Evolutionary conservation across 2,888 invertebrate species (phyloP).

Genomic region (Xestia sexstrigata): DNA sequence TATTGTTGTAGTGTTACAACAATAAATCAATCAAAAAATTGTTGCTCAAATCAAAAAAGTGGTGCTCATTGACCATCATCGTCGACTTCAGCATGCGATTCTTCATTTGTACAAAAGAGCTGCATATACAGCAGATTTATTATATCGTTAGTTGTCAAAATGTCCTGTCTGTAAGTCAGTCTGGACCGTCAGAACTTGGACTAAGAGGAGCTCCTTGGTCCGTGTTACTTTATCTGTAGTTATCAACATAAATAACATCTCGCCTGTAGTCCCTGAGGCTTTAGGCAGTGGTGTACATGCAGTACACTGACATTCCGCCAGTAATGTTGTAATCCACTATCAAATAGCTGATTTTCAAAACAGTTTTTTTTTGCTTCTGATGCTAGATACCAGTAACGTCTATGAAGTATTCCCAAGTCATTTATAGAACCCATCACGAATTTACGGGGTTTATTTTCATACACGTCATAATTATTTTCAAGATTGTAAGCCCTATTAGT

Average conservation of each 20-base stretch:
- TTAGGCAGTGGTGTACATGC: too few species aligned
- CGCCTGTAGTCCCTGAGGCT: background rate
- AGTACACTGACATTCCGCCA: background rate
- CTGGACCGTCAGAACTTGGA: background rate
- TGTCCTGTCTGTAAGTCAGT: background rate
- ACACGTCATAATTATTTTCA: background rate
- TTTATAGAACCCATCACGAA: background rate
- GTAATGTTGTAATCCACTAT: too few species aligned
- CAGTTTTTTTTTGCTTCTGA: background rate
- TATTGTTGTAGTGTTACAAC: too few species aligned
- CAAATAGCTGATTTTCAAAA: background rate
- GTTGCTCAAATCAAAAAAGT: too few species aligned
- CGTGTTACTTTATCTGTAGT: background rate
- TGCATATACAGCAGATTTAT: conserved; percentile 3
- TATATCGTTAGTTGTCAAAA: background rate
- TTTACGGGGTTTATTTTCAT: background rate
- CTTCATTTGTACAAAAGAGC: conserved; percentile 7
- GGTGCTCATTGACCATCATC: background rate
- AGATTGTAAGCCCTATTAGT: background rate
- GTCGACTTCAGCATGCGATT: background rate
- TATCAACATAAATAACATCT: background rate
- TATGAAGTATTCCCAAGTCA: background rate
- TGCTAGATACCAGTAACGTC: background rate
- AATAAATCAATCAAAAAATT: too few species aligned
- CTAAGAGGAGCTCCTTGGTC: background rate